Evolutionary conservation across 2,113 vertebrate species (phyloP), one percentile per base, ranked within the genome.

Genomic region (Hyaena hyaena): DNA sequence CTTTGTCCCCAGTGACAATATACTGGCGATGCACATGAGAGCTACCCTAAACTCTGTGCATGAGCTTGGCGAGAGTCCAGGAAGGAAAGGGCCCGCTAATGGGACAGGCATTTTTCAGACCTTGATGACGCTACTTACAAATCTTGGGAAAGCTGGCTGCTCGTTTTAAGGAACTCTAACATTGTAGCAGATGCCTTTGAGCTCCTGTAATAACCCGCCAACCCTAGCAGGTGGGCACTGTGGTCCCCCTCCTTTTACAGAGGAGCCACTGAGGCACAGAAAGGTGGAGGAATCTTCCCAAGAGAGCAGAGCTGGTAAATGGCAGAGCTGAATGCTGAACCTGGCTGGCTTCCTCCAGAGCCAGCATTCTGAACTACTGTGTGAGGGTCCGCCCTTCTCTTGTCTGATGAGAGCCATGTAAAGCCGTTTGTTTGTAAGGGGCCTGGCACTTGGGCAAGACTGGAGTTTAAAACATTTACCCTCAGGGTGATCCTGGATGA

Each of bases 111-210:
- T 8, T 1, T 1, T 50, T n/a, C 66, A 58, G 87, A 87, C 16
- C 10, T 6, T 17, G 58, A 43, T 3, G 16, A 24, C 3, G 14
- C 43, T 21, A 6, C 4, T 48, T 14, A 50, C 35, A 50, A 31
- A 7, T 35, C 69, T 21, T 26, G 48, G 63, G 71, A n/a, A 69
- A 9, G n/a, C 16, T 0, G 0, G 39, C 10, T n/a, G 68, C 39
- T 85, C 21, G 0, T 39, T 76, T 23, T 23, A 14, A 82, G 74
- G 50, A 63, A 26, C 10, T 5, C 21, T 1, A 50, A 24, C 17
- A 0, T 1, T 15, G 6, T 14, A 48, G 53, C 39, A 10, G 35
- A 2, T 0, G 4, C 61, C 39, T 1, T 4, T 14, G n/a, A 61
- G 48, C 63, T 65, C 2, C 0, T 17, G 61, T 4, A 28, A 7